phyloP scores from a whole-genome alignment of 2,113 vertebrate species.

The Passer montanus region DNA sequence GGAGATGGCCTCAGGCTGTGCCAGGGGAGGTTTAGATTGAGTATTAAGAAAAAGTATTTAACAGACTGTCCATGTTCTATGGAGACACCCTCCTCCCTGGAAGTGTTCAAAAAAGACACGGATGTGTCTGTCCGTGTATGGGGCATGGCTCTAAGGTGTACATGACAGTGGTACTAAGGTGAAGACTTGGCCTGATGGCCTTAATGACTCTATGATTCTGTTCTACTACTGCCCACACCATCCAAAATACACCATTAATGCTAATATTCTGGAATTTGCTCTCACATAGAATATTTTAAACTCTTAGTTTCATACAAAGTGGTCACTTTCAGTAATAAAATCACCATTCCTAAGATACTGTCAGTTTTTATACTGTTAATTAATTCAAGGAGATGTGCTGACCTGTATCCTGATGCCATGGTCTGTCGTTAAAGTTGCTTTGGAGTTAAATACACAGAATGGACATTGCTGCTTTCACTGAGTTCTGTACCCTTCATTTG shows the following conservation, averaged over 20 bases:
- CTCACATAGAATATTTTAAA: not conserved
- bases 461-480: not conserved
- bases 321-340: not conserved
- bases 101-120: not conserved
- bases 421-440: not conserved
- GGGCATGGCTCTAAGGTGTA: not conserved
- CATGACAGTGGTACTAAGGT: not conserved
- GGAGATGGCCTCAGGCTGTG: not conserved
- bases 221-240: not conserved
- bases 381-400: not conserved
- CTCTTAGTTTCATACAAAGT: not conserved
- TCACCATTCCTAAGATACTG: not conserved
- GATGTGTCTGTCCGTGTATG: not conserved
- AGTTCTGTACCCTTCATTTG: not conserved
- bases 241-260: not conserved
- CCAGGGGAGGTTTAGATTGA: not conserved
- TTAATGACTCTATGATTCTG: not conserved
- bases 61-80: not conserved
- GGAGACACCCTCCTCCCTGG: not conserved
- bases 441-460: not conserved
- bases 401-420: not conserved
- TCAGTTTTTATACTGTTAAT: not conserved
- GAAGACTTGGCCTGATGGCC: not conserved
- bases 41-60: not conserved
- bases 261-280: rapidly evolving